A percentile compares a stretch with the other conserved stretches of the same genome.
Evolutionary conservation across 2,113 vertebrate genomes (phyloP).

Genomic region (Pedetes capensis): DNA sequence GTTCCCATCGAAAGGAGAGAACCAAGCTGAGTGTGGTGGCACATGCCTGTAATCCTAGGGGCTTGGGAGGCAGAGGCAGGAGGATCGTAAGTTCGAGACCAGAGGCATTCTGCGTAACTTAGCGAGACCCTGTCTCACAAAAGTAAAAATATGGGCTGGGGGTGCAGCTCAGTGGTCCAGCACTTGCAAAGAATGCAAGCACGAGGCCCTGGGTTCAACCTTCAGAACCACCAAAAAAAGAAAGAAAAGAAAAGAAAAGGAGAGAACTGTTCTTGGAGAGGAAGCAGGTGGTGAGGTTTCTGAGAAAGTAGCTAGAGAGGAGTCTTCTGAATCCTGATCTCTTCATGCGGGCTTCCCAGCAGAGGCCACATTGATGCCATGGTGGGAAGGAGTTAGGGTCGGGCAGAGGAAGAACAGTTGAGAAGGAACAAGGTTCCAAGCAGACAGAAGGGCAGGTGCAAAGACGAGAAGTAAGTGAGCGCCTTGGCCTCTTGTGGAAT

Average conservation of each 20-base stretch:
- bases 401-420: background rate
- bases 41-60: no score
- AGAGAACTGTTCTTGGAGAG: background rate
- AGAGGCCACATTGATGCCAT: background rate
- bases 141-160: no score
- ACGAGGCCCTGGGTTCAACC: no score
- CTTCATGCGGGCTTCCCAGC: background rate
- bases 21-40: background rate
- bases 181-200: no score
- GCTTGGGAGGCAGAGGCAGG: no score
- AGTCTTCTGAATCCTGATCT: background rate
- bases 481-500: background rate
- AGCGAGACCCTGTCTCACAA: no score
- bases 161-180: no score
- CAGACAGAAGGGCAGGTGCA: background rate
- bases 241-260: background rate
- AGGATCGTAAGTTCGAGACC: no score
- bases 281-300: background rate
- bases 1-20: background rate
- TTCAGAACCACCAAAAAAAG: background rate
- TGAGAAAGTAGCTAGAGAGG: background rate
- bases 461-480: background rate
- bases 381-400: background rate
- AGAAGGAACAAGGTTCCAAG: background rate
- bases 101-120: no score